phyloP scores from a whole-genome alignment of 2,888 invertebrate genomes.

The Dryomyza anilis region DNA sequence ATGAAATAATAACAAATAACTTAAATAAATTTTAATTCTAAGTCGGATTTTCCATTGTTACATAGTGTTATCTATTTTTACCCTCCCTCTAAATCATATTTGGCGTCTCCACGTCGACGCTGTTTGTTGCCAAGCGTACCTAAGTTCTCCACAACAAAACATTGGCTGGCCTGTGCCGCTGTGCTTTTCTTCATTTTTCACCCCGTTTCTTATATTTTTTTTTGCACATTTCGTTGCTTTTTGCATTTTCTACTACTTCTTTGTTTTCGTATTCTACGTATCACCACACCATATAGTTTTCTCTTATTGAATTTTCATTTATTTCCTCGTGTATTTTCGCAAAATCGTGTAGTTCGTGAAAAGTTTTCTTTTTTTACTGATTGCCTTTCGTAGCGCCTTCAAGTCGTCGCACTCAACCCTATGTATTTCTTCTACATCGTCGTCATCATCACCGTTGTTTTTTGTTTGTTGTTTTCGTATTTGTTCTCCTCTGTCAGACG shows the following conservation, averaged over 20 bases:
- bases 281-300: neutral
- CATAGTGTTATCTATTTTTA: too few relatives aligned
- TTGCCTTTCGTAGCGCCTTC: conserved; percentile 1
- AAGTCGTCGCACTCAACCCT: conserved; percentile 7
- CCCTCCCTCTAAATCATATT: too few relatives aligned
- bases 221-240: neutral
- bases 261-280: conserved; percentile 4
- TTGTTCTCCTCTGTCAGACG: too few relatives aligned
- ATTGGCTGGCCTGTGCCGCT: too few relatives aligned
- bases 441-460: neutral
- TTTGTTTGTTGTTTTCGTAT: neutral
- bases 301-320: neutral
- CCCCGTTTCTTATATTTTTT: neutral
- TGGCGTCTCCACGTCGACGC: too few relatives aligned
- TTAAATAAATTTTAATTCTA: too few relatives aligned
- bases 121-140: conserved; percentile 27
- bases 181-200: too few relatives aligned
- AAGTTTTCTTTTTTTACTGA: neutral
- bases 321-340: conserved; percentile 19
- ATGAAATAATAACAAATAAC: too few relatives aligned
- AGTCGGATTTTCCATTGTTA: too few relatives aligned
- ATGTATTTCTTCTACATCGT: neutral
- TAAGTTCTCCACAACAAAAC: neutral
- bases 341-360: neutral
- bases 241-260: neutral